Conservation (phyloP, 2,888 invertebrate genomes). For the Drosophila peninsularis region DNA sequence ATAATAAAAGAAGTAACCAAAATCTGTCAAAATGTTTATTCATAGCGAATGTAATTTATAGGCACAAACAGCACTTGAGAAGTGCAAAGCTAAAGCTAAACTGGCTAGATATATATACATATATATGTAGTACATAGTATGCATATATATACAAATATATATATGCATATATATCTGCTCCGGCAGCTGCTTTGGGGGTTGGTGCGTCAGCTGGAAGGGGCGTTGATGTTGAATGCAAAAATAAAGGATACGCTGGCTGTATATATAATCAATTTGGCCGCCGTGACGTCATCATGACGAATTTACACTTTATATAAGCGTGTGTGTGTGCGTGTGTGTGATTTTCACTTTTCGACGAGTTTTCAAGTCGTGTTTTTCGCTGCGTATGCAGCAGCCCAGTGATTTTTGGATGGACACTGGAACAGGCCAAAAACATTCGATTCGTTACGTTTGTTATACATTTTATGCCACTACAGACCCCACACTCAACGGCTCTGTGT, state of each 20-base stretch:
- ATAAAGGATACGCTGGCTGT: slow-evolving; percentile 74
- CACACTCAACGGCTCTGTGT: slow-evolving; percentile 13
- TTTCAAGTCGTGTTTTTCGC: slow-evolving; percentile 23
- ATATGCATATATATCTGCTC: slow-evolving; percentile 4
- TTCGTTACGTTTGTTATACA: slow-evolving; percentile 78
- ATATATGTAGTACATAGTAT: slow-evolving; percentile 8
- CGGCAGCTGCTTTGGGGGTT: slow-evolving; percentile 38
- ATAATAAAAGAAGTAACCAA: slow-evolving; percentile 54
- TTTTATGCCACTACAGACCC: slow-evolving; percentile 52
- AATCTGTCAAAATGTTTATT: slow-evolving; percentile 82
- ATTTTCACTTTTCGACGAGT: slow-evolving; percentile 58
- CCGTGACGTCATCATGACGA: slow-evolving; percentile 85
- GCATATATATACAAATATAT: slow-evolving; percentile 9
- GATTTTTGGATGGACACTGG: slow-evolving; percentile 45
- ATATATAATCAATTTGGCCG: slow-evolving; percentile 81
- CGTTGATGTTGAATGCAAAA: slow-evolving; percentile 57
- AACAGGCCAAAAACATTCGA: slow-evolving; percentile 66
- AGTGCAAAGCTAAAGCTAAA: slow-evolving; percentile 9
- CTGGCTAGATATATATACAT: neutral
- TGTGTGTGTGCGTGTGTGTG: slow-evolving; percentile 55
- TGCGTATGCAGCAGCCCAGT: slow-evolving; percentile 38
- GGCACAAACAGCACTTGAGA: slow-evolving; percentile 26
- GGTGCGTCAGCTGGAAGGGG: slow-evolving; percentile 20
- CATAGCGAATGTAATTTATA: slow-evolving; percentile 61
- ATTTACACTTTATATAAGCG: slow-evolving; percentile 73